phyloP scores from a whole-genome alignment of 2,888 invertebrate genomes.

The Amphipoea lucens region DNA sequence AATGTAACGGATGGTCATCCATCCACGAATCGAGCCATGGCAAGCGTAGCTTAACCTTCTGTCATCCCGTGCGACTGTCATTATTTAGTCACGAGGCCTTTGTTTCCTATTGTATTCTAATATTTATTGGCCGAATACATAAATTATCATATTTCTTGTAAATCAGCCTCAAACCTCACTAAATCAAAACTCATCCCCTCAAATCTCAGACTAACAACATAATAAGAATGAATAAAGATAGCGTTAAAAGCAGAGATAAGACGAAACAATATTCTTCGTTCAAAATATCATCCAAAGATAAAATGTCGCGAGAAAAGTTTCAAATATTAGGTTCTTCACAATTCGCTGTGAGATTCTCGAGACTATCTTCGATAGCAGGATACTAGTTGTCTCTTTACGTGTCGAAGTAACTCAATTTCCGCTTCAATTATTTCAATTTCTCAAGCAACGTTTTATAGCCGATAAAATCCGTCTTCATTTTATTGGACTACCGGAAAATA shows the following conservation, averaged over 20 bases:
- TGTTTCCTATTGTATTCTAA: background rate
- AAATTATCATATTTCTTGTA: background rate
- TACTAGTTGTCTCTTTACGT: constrained; percentile 36
- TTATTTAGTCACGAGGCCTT: background rate
- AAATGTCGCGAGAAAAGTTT: constrained; percentile 10
- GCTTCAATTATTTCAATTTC: constrained; percentile 56
- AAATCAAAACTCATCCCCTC: background rate
- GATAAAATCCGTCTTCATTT: constrained; percentile 55
- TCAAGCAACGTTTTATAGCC: constrained; percentile 54
- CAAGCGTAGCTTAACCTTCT: no score
- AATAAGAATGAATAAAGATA: background rate
- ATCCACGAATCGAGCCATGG: background rate
- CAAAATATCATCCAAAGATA: constrained; percentile 17
- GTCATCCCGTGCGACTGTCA: no score
- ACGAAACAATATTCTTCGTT: background rate
- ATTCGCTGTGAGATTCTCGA: constrained; percentile 25
- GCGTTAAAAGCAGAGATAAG: background rate
- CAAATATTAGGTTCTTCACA: constrained; percentile 20
- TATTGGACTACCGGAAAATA: constrained; percentile 42
- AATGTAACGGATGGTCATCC: background rate
- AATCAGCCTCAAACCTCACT: background rate
- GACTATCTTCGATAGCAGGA: constrained; percentile 37
- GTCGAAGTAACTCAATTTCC: constrained; percentile 56
- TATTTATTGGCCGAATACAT: background rate
- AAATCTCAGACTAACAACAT: background rate